These are phyloP conservation scores for Tachuris rubrigastra DNA, from an alignment of 2,113 vertebrate species.

Conservation along the genomic window DNA sequence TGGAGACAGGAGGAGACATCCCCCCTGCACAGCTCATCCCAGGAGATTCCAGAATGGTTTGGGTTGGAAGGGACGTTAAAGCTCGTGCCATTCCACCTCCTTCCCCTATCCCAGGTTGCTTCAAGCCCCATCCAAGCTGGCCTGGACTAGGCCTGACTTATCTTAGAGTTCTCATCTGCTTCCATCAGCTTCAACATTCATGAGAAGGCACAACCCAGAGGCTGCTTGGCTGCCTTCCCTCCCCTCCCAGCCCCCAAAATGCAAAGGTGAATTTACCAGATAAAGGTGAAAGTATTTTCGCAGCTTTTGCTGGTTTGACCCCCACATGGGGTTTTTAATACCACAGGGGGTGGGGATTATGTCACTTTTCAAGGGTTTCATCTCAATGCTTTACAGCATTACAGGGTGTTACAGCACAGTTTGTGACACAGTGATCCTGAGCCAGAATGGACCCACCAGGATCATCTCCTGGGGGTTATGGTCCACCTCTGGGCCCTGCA, in stretches of 20 bases:
- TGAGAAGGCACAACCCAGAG: neutral
- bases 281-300: accelerated
- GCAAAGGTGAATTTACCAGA: neutral
- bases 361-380: neutral
- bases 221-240: neutral
- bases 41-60: too few relatives aligned
- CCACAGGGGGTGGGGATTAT: neutral
- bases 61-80: neutral
- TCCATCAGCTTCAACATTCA: neutral
- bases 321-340: neutral
- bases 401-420: neutral
- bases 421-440: neutral
- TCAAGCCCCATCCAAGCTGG: neutral
- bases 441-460: neutral
- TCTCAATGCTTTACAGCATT: neutral
- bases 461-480: neutral
- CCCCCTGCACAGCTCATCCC: neutral
- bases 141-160: neutral
- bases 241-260: neutral
- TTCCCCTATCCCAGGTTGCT: accelerated
- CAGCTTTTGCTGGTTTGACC: neutral
- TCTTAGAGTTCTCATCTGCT: neutral
- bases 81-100: neutral
- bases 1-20: neutral
- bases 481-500: neutral